phyloP scores from a whole-genome alignment of 2,113 vertebrate genomes.

The Anoura caudifer region DNA sequence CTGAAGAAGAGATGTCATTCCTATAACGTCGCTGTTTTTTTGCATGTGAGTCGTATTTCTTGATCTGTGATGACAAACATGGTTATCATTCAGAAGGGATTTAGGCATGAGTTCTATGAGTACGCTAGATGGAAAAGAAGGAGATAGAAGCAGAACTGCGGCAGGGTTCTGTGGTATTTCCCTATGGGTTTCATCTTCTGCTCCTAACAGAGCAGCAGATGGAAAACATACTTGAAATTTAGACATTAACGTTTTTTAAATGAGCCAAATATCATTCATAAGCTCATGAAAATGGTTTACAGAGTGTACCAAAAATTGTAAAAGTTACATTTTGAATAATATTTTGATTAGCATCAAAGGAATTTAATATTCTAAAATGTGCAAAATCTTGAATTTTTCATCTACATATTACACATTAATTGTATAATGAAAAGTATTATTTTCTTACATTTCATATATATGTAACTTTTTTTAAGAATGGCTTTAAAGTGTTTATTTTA shows the following conservation, averaged over 20 bases:
- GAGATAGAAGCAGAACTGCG: neutral
- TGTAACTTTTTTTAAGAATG: neutral
- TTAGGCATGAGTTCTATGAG: neutral
- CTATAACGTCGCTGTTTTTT: neutral
- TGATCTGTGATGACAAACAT: neutral
- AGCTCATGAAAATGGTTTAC: neutral
- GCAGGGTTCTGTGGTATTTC: neutral
- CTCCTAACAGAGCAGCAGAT: neutral
- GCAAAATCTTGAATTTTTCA: neutral
- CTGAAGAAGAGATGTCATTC: neutral
- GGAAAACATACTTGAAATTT: neutral
- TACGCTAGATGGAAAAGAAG: neutral
- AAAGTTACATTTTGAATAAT: neutral
- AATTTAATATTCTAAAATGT: neutral
- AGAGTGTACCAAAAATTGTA: neutral
- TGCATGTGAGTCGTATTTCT: neutral
- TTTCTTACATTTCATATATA: neutral
- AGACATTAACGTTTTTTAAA: neutral
- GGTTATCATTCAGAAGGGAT: neutral
- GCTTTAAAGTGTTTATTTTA: neutral
- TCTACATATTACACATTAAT: neutral
- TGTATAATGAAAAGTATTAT: neutral
- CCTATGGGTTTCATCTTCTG: neutral
- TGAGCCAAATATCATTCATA: neutral
- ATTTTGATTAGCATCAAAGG: neutral